These are phyloP conservation scores for Leptinotarsa haldemani DNA, from an alignment of 2,888 invertebrate species.

Conservation along the genomic window DNA sequence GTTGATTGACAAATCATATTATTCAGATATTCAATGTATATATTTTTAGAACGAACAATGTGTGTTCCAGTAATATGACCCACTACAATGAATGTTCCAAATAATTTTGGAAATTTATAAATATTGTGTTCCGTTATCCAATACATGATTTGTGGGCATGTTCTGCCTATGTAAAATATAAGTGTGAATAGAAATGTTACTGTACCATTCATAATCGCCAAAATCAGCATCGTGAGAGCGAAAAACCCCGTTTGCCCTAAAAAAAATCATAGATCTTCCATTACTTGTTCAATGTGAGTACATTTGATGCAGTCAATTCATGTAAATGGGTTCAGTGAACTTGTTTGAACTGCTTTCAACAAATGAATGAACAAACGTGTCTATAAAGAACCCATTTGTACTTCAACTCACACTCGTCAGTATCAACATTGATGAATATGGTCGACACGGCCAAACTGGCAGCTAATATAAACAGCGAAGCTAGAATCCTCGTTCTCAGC, in stretches of 20 bases:
- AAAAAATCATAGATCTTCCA: conserved; percentile 22
- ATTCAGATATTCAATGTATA: no score
- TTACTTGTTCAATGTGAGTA: no score
- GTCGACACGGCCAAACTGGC: conserved; percentile 40
- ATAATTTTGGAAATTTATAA: no score
- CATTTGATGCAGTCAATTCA: no score
- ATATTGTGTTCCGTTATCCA: no score
- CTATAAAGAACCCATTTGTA: background rate
- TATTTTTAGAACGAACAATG: no score
- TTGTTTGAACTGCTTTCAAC: no score
- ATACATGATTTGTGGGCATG: background rate
- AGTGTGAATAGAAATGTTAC: background rate
- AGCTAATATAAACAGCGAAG: conserved; percentile 40
- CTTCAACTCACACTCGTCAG: conserved; percentile 44
- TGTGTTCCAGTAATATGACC: no score
- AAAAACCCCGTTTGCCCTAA: conserved; percentile 43
- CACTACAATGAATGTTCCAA: no score
- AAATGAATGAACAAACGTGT: no score
- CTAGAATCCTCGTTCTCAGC: conserved; percentile 37
- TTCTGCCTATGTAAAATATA: background rate
- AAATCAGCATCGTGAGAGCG: conserved; percentile 37
- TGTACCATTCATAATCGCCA: conserved; percentile 44
- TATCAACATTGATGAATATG: conserved; percentile 41
- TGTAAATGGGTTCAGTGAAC: no score
- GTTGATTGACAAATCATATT: no score